Conservation (phyloP, 2,797 vertebrate genomes). For the Sebastes oblongus region DNA sequence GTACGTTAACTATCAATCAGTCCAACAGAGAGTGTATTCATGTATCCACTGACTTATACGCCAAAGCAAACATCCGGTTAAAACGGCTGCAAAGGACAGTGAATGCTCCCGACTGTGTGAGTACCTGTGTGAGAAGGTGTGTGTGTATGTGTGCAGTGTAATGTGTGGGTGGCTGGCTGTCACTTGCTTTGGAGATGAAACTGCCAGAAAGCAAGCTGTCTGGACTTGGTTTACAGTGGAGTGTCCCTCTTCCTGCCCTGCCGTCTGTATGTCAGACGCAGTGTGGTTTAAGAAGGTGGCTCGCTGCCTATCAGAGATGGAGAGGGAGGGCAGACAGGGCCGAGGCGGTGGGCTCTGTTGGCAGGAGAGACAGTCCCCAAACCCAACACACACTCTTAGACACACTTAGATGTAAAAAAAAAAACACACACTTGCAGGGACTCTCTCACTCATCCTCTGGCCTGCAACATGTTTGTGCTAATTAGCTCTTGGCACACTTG, state of each 20-base stretch:
- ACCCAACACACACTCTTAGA: not conserved
- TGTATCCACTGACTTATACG: conserved; percentile 9
- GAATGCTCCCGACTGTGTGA: conserved; percentile 30
- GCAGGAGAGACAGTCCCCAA: conserved; percentile 39
- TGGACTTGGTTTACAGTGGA: conserved; percentile 54
- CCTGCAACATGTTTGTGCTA: conserved; percentile 61
- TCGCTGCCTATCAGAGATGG: conserved; percentile 57
- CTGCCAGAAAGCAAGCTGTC: conserved; percentile 51
- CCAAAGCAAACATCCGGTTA: conserved; percentile 36
- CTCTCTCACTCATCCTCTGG: conserved; percentile 46
- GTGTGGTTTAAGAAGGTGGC: conserved; percentile 52
- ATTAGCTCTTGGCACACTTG: conserved; percentile 61
- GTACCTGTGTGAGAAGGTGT: not conserved
- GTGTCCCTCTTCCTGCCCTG: conserved; percentile 30
- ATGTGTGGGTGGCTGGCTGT: conserved; percentile 44
- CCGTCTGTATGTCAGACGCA: conserved; percentile 31
- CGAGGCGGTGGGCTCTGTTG: conserved; percentile 36
- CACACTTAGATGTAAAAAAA: conserved; percentile 13
- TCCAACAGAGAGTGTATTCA: conserved; percentile 46
- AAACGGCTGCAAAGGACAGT: conserved; percentile 11
- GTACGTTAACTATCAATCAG: conserved; percentile 21
- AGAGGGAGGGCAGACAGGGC: conserved; percentile 46
- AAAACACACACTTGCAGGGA: conserved; percentile 28
- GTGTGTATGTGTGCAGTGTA: conserved; percentile 16
- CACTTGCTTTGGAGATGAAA: conserved; percentile 24